phyloP scores from a whole-genome alignment of 2,113 vertebrate species.

The Calyptomena viridis region DNA sequence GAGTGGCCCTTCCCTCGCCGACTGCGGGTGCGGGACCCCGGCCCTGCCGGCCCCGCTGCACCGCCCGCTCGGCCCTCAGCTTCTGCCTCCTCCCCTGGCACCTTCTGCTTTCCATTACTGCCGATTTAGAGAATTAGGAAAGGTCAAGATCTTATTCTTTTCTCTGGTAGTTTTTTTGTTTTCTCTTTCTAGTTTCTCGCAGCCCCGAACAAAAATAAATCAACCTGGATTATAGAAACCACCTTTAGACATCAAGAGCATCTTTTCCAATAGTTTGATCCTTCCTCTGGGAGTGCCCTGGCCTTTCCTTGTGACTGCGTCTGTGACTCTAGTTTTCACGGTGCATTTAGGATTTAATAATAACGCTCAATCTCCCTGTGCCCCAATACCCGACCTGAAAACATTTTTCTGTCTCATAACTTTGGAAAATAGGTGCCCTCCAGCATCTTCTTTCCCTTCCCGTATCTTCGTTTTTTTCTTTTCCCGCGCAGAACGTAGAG shows the following conservation, averaged over 20 bases:
- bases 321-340: constrained; percentile 12
- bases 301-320: background rate
- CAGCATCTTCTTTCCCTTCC: background rate
- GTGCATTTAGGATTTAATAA: constrained; percentile 47
- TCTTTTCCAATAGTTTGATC: background rate
- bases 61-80: background rate
- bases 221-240: constrained; percentile 30
- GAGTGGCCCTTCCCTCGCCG: background rate
- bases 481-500: background rate
- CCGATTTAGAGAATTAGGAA: constrained; percentile 49
- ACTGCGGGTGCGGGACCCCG: background rate
- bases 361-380: background rate
- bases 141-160: constrained; percentile 47
- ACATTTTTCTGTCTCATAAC: background rate
- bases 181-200: constrained; percentile 38
- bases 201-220: constrained; percentile 22
- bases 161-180: constrained; percentile 17
- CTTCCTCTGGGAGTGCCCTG: background rate
- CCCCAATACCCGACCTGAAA: background rate
- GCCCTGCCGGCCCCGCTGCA: background rate
- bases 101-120: constrained; percentile 56
- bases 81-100: background rate
- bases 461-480: background rate
- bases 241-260: background rate
- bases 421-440: background rate